Conservation (phyloP, 2,888 invertebrate genomes). For the Hetaerina titia region DNA sequence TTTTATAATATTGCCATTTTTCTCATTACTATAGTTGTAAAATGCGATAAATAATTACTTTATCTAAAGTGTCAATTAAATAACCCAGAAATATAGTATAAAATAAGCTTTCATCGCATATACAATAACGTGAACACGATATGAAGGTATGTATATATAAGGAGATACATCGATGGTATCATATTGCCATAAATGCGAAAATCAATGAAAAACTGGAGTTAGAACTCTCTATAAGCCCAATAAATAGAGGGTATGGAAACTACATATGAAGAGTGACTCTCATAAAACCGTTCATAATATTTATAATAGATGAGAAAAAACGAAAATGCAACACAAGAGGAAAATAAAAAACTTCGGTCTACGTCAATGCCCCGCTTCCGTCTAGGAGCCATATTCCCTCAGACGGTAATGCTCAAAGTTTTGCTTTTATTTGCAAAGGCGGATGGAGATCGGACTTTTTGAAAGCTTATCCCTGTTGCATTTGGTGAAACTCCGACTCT, state of each 20-base stretch:
- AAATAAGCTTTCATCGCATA: too few species aligned
- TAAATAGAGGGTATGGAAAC: background rate
- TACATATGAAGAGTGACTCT: background rate
- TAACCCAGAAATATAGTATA: too few species aligned
- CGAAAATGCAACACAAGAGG: background rate
- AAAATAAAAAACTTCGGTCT: background rate
- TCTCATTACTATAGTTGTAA: too few species aligned
- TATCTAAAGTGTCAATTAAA: too few species aligned
- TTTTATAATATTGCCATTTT: too few species aligned
- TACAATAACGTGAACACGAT: too few species aligned
- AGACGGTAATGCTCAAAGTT: slow-evolving; percentile 22
- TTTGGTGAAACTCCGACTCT: background rate
- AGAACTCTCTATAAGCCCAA: background rate
- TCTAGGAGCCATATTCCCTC: background rate
- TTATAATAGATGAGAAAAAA: background rate
- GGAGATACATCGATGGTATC: too few species aligned
- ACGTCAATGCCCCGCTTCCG: background rate
- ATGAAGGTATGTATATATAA: too few species aligned
- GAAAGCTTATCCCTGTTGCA: slow-evolving; percentile 39
- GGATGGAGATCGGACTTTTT: background rate
- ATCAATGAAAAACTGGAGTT: too few species aligned
- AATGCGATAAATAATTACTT: too few species aligned
- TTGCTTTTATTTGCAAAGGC: slow-evolving; percentile 13
- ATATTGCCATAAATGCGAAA: too few species aligned
- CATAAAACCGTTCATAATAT: background rate